Percentiles rank a stretch among this genome's conserved stretches.
Conservation (phyloP, 2,888 invertebrate genomes). For the Ornithoptera priamus region DNA sequence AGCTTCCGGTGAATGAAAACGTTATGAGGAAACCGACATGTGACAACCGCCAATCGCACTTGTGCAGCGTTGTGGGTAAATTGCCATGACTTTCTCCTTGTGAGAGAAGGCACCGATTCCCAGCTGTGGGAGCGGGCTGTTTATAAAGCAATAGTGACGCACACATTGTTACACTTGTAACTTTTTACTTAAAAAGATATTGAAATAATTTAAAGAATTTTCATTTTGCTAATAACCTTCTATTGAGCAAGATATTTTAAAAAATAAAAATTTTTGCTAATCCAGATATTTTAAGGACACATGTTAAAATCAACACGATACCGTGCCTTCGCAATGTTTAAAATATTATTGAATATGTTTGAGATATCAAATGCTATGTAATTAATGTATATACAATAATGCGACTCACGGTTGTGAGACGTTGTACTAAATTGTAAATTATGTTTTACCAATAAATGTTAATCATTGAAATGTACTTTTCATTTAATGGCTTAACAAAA, state of each 20-base stretch:
- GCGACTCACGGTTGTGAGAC: conserved; percentile 12
- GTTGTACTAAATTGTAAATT: conserved; percentile 58
- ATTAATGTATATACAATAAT: conserved; percentile 25
- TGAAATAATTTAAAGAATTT: neutral
- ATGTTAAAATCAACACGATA: conserved; percentile 26
- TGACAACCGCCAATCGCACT: too few relatives aligned
- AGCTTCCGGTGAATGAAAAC: too few relatives aligned
- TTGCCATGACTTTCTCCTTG: too few relatives aligned
- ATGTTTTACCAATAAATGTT: conserved; percentile 63
- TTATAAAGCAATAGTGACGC: neutral
- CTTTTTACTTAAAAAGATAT: neutral
- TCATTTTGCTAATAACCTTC: neutral
- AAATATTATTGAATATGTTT: conserved; percentile 22
- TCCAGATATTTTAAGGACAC: conserved; percentile 21
- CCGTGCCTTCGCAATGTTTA: conserved; percentile 32
- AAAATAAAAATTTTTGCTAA: neutral
- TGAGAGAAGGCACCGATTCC: too few relatives aligned
- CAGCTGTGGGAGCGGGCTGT: too few relatives aligned
- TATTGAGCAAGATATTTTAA: neutral
- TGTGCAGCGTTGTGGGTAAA: too few relatives aligned
- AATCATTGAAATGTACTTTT: conserved; percentile 40
- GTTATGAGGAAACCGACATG: too few relatives aligned
- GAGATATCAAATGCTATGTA: conserved; percentile 18
- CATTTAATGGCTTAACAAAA: neutral
- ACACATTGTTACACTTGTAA: neutral